A percentile compares a stretch with the other conserved stretches of the same genome.
Evolutionary conservation across 1,140 invertebrate genomes (phyloP).

Genomic region (Medauroidea extradentata): DNA sequence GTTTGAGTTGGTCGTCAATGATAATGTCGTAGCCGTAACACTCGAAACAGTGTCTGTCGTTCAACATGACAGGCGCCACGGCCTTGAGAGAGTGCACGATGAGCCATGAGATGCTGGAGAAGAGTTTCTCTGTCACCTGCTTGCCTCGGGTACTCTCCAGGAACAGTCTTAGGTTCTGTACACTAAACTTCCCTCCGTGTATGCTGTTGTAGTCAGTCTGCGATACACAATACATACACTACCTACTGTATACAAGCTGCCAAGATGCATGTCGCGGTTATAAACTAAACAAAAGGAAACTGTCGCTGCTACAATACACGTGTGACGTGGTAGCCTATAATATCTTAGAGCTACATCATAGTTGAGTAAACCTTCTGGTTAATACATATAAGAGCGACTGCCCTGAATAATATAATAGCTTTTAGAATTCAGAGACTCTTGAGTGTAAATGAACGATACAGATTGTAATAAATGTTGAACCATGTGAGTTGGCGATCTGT

Average conservation of each 20-base stretch:
- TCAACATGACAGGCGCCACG: constrained; percentile 49
- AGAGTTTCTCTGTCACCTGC: constrained; percentile 43
- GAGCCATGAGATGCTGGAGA: constrained; percentile 45
- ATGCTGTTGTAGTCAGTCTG: constrained; percentile 93
- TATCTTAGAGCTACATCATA: background rate
- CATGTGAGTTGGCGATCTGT: no score
- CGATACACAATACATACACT: background rate
- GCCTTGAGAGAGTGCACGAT: constrained; percentile 53
- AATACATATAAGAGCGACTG: no score
- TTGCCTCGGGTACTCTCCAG: constrained; percentile 51
- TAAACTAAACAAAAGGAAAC: background rate
- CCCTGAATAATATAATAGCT: no score
- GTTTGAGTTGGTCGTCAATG: constrained; percentile 57
- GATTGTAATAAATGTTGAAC: no score
- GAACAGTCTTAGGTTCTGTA: constrained; percentile 81
- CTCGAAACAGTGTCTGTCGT: constrained; percentile 55
- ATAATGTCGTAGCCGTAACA: constrained; percentile 61
- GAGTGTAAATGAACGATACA: no score
- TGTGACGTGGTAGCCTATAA: background rate
- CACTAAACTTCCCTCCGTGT: constrained; percentile 91
- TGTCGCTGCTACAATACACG: background rate
- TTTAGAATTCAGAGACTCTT: no score
- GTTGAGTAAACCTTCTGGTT: no score
- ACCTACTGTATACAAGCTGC: background rate
- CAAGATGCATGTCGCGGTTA: background rate